Evolutionary conservation across 2,888 invertebrate species (phyloP), one percentile per base, ranked within the genome.

Genomic region (Patella depressa): DNA sequence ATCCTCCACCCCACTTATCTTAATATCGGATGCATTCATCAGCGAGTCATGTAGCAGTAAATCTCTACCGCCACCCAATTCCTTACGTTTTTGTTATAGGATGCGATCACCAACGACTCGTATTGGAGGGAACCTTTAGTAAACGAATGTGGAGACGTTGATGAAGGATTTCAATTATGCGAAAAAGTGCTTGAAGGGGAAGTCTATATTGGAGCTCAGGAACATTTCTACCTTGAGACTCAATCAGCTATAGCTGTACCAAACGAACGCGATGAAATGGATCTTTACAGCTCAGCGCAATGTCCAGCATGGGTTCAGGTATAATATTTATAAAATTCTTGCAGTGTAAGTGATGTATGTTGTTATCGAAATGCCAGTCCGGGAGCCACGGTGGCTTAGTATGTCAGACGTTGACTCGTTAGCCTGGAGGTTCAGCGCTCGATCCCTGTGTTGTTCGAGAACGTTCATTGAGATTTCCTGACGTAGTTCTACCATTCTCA

Each of bases 211-310:
- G 97, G 97, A 15, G 97, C 96, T 0, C 98, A 99, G 92, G 98
- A 98, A 90, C 99, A 99, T 91, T 98, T 99, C 91, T 99, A 98
- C 92, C 93, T 99, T 85, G 99, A 99, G 92, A 97, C 98, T 0
- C 91, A 93, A n/a, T 89, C 90, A 2, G 90, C 91, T 72, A 82
- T 93, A 5, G 93, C 89, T 0, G 89, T 92, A n/a, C 93, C 93
- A 0, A 94, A 93, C 85, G 92, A 92, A 74, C 95, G 95, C 78
- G 94, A 96, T 82, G 98, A 98, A 91, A 91, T 98, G 79, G 97
- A 97, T 90, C 91, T 98, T 73, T 95, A 95, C 88, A 94, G 95
- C 82, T 95, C 97, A 0, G 95, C 96, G 9, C 98, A 98, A 82
- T 83, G 85, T 72, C 87, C 90, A 0, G 81, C 87, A 24, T 85